phyloP scores from a whole-genome alignment of 2,888 invertebrate genomes.

The Pollenia angustigena region DNA sequence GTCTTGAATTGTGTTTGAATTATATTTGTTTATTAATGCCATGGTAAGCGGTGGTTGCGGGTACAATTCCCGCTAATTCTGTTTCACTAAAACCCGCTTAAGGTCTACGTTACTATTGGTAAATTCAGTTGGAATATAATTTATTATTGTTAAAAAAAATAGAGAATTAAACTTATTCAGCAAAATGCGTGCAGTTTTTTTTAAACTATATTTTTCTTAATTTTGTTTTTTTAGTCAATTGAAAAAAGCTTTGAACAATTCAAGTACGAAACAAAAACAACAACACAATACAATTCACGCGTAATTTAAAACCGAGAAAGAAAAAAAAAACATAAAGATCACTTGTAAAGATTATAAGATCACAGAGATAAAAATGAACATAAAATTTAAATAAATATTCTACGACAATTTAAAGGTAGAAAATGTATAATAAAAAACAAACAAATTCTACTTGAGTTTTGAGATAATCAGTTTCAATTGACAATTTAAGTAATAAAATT shows the following conservation, averaged over 20 bases:
- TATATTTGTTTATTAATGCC: too few species aligned
- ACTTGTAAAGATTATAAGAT: conserved; percentile 70
- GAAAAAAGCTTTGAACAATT: conserved; percentile 34
- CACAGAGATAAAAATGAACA: conserved; percentile 51
- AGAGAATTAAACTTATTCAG: background rate
- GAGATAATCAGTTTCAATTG: conserved; percentile 72
- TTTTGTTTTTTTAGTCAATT: conserved; percentile 34
- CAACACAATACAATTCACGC: conserved; percentile 23
- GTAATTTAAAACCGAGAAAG: conserved; percentile 45
- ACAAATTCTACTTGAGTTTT: conserved; percentile 35
- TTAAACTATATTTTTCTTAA: background rate
- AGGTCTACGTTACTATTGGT: too few species aligned
- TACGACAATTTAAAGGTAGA: conserved; percentile 53
- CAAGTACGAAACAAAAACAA: conserved; percentile 12
- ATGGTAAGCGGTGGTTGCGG: too few species aligned
- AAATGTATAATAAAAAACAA: background rate
- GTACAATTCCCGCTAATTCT: too few species aligned
- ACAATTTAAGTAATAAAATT: conserved; percentile 65
- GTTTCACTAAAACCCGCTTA: too few species aligned
- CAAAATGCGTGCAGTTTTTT: conserved; percentile 36
- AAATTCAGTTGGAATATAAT: too few species aligned
- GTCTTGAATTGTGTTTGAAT: too few species aligned
- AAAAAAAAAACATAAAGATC: conserved; percentile 53
- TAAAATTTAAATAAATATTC: conserved; percentile 52
- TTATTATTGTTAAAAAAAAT: too few species aligned